Base-by-base conservation (phyloP, 1,140 invertebrate genomes). In the Pachypsylla venusta region DNA sequence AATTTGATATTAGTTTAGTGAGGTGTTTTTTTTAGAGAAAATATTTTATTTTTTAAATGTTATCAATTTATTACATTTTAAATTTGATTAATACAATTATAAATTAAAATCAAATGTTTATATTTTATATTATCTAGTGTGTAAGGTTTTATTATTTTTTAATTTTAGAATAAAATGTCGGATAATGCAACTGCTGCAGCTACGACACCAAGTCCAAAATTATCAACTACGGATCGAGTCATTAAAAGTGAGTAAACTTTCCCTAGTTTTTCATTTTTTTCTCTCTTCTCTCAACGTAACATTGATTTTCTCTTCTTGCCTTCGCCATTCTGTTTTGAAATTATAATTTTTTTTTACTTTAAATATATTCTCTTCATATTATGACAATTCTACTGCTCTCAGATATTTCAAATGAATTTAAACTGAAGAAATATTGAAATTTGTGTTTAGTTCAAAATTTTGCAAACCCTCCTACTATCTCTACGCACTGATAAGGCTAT, bases 1-100 rank as follows among this genome's bases (percentile, higher is more conserved):
- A 48, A 19, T 48, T 48, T 48, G 42, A 48, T 48, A 48, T 48
- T 48, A 48, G 42, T 48, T 48, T 48, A 48, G 42, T 48, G 42
- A 19, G 42, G 42, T 48, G 42, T 48, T 48, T 48, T 48, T 48
- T 10, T n/a, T n/a, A n/a, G n/a, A n/a, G n/a, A n/a, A n/a, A n/a
- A n/a, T n/a, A n/a, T 5, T 48, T 48, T 48, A 48, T 19, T 19
- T 48, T 48, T 48, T 19, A 48, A 48, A 48, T 48, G 42, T 48
- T 48, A 48, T 48, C 42, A 48, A 22, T 48, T 48, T 48, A 48
- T 48, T 48, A 48, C 22, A n/a, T 10, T 48, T 48, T 48, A 10
- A 48, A 48, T 48, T 48, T 48, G 22, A 48, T 48, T 48, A 22
- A 48, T 19, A 48, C 42, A 5, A 19, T 48, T 19, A 48, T 48